Evolutionary conservation across 2,113 vertebrate genomes (phyloP), one percentile per base, ranked within the genome.

Genomic region (Hyla sarda): DNA sequence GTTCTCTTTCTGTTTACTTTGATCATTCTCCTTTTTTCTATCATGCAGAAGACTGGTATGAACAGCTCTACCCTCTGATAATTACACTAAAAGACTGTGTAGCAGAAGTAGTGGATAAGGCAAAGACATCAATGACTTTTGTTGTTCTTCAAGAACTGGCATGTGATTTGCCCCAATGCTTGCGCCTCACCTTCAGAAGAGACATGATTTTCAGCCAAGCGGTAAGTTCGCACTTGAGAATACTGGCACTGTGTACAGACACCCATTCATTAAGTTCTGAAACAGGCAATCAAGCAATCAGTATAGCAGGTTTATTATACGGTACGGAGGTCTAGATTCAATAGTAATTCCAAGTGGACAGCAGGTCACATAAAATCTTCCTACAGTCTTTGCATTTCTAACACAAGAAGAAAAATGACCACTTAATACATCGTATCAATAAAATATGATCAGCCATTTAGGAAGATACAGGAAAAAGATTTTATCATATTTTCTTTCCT

Each of bases 151-250:
- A 99, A 92, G 98, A 99, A 54, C 95, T 97, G 0, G 97, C 95
- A 0, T 98, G 96, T 90, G 96, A 96, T 87, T 91, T 98, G 86
- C 96, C 97, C 9, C 97, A 98, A 82, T 96, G 96, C 58, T 91
- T 98, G 89, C 90, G 95, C 91, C 95, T 99, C 79, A 97, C 97
- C 0, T 94, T 98, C 56, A 95, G 98, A 84, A 95, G 97, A 89
- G 98, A 99, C 32, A 90, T 97, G 1, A 97, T 99, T 91, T 99
- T 99, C 90, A 99, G 97, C 90, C 97, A 99, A 94, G 98, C 97
- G 84, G 98, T 99, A 95, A 89, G 96, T 95, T 82, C 58, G 79
- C 88, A 45, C 32, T 25, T 17, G 19, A 80, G 56, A 81, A 3
- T 45, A 34, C 23, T 80, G 77, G 21, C 37, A 11, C 4, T 23